These are phyloP conservation scores for Amiota mariae DNA, from an alignment of 2,888 invertebrate species.

Conservation along the genomic window DNA sequence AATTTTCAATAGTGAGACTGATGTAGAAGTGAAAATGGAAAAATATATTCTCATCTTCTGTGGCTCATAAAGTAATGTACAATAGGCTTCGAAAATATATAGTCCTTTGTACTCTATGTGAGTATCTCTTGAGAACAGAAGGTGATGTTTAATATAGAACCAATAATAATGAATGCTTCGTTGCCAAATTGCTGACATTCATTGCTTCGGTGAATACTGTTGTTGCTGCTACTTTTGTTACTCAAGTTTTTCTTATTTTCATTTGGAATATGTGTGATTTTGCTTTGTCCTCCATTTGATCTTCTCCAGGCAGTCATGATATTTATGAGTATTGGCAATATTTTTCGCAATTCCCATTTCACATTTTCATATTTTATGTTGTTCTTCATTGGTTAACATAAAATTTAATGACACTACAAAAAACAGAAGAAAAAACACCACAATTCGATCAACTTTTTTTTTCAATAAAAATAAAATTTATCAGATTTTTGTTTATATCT, in stretches of 20 bases:
- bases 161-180: constrained; percentile 1
- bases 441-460: no score
- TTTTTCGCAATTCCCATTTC: constrained; percentile 1
- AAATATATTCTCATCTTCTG: no score
- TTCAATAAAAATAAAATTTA: no score
- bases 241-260: neutral
- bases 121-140: no score
- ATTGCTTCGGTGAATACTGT: neutral
- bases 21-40: no score
- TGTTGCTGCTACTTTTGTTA: no score
- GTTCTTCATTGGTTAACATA: constrained; percentile 20
- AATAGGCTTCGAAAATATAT: no score
- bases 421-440: no score
- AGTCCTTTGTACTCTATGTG: no score
- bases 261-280: constrained; percentile 3
- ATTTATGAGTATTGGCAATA: neutral
- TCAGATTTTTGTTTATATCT: no score
- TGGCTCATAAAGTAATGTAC: no score
- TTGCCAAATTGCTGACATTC: constrained; percentile 29
- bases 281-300: neutral
- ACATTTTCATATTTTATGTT: constrained; percentile 20
- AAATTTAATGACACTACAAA: constrained; percentile 19
- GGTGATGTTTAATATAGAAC: neutral
- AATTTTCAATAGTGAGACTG: no score
- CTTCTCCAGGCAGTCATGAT: neutral